Percentiles rank a stretch among this genome's conserved stretches.
These are phyloP conservation scores for Hyalella azteca DNA, from an alignment of 2,888 invertebrate genomes.

Conservation along the genomic window DNA sequence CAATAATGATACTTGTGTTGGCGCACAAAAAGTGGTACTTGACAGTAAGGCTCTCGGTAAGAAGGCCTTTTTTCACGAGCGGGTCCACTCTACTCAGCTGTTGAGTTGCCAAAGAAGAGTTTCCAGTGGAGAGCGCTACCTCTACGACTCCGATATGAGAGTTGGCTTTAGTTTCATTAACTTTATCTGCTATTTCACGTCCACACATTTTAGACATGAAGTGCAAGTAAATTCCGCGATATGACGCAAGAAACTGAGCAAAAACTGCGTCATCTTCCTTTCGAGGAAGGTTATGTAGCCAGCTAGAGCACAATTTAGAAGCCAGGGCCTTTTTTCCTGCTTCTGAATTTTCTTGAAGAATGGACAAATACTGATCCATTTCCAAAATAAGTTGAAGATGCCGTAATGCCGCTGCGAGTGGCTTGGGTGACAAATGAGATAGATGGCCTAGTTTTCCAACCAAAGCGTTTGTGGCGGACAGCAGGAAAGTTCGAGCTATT, in stretches of 20 bases:
- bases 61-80: conserved; percentile 31
- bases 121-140: conserved; percentile 44
- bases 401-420: conserved; percentile 42
- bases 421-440: conserved; percentile 49
- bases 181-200: neutral
- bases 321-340: conserved; percentile 17
- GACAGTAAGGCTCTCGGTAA: conserved; percentile 30
- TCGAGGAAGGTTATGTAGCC: neutral
- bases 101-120: conserved; percentile 48
- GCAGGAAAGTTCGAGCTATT: conserved; percentile 42
- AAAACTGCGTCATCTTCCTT: conserved; percentile 37
- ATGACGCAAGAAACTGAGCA: conserved; percentile 47
- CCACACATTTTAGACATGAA: conserved; percentile 40
- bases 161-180: conserved; percentile 42
- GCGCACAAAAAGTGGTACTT: conserved; percentile 48
- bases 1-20: conserved; percentile 41
- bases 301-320: neutral
- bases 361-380: conserved; percentile 44
- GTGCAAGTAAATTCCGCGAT: conserved; percentile 49
- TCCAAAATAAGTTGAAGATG: conserved; percentile 47
- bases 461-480: conserved; percentile 29
- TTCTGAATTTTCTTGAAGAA: conserved; percentile 31
- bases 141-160: conserved; percentile 45
- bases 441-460: conserved; percentile 49
- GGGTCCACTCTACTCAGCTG: conserved; percentile 46